These are phyloP conservation scores for Trichosurus vulpecula DNA, from an alignment of 2,797 vertebrate genomes.

Conservation along the genomic window DNA sequence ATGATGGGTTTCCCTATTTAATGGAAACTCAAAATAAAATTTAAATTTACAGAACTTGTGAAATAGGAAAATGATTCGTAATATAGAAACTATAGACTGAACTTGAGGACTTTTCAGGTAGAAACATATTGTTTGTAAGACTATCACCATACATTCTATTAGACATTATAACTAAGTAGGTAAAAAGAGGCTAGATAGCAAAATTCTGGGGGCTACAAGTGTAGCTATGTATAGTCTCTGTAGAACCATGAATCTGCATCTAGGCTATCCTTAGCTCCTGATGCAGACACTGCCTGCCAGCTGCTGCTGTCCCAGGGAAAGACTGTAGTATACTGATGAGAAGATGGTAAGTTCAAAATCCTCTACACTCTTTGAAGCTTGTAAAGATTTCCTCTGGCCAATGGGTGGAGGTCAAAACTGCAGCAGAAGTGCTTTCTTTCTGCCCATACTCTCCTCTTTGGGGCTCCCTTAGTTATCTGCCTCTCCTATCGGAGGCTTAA, in stretches of 20 bases:
- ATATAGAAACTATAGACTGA: neutral
- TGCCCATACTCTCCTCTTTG: neutral
- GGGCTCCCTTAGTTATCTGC: neutral
- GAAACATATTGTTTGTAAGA: neutral
- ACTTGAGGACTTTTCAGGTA: neutral
- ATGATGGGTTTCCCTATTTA: conserved; percentile 2
- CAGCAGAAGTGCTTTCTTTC: neutral
- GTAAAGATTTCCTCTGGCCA: neutral
- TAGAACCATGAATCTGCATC: neutral
- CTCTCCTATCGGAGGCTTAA: neutral
- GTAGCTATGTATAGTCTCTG: neutral
- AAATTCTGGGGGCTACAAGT: neutral
- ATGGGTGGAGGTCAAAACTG: neutral
- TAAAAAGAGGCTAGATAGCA: neutral
- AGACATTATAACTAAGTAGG: neutral
- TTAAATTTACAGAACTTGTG: neutral
- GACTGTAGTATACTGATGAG: neutral
- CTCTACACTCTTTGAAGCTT: too few relatives aligned
- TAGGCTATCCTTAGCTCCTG: neutral
- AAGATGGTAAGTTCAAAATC: neutral
- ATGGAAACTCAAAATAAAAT: neutral
- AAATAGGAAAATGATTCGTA: neutral
- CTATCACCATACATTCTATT: neutral
- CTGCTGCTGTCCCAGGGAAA: neutral
- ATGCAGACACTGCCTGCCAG: neutral